phyloP scores from a whole-genome alignment of 2,797 vertebrate genomes.

The Vireo griseus region DNA sequence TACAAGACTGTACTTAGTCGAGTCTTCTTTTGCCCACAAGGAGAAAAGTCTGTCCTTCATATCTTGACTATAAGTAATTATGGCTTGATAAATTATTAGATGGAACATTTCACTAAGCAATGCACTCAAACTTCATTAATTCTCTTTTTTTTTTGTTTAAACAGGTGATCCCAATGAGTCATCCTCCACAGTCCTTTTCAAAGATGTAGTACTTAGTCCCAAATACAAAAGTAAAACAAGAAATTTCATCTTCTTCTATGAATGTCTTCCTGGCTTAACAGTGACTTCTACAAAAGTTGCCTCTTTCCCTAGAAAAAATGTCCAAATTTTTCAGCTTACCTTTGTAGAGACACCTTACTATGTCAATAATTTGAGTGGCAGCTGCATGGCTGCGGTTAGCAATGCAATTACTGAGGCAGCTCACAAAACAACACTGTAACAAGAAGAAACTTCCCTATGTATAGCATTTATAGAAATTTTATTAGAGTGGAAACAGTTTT shows the following conservation, averaged over 20 bases:
- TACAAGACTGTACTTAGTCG: not conserved
- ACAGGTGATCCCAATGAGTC: not conserved
- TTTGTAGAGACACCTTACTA: accelerated
- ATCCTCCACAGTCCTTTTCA: not conserved
- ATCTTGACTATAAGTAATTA: not conserved
- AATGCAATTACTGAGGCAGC: not conserved
- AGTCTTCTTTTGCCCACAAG: accelerated
- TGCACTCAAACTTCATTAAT: not conserved
- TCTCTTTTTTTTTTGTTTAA: not conserved
- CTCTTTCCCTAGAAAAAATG: not conserved
- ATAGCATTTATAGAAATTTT: constrained; percentile 33
- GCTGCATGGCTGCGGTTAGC: not conserved
- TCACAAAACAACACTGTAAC: not conserved
- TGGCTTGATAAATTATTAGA: not conserved
- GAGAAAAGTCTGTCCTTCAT: not conserved
- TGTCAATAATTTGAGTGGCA: not conserved
- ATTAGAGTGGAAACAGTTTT: not conserved
- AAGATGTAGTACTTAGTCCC: not conserved
- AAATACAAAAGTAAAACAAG: not conserved
- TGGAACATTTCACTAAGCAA: not conserved
- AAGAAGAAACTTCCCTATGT: constrained; percentile 37
- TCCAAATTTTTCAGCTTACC: accelerated
- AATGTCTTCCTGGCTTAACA: accelerated
- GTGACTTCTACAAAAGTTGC: not conserved
- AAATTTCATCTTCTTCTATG: not conserved